These are phyloP conservation scores for Stratiolaelaps scimitus DNA, from an alignment of 1,140 invertebrate genomes.

Conservation along the genomic window DNA sequence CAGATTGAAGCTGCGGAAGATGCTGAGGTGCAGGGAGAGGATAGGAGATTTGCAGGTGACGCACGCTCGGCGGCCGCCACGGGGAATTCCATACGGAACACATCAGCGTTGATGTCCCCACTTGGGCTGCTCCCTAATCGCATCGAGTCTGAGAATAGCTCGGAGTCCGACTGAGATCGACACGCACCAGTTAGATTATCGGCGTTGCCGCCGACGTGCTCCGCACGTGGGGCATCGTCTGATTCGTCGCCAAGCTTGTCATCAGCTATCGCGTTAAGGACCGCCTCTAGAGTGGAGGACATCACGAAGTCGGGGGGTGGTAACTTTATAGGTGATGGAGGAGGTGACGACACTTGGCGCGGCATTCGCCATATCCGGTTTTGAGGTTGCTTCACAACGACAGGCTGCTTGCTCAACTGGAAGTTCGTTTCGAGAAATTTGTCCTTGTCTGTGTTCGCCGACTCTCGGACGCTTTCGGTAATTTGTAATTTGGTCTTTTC, in stretches of 20 bases:
- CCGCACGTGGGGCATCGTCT: background rate
- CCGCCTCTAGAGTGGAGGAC: slow-evolving; percentile 12
- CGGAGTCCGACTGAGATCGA: slow-evolving; percentile 12
- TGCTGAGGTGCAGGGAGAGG: background rate
- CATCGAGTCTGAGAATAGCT: slow-evolving; percentile 1
- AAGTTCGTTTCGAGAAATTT: slow-evolving; percentile 21
- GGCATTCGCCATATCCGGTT: slow-evolving; percentile 16
- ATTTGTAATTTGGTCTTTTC: no score
- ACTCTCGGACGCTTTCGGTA: no score
- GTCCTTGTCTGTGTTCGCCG: no score
- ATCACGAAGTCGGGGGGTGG: slow-evolving; percentile 18
- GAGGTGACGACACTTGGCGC: slow-evolving; percentile 22
- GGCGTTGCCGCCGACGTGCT: background rate
- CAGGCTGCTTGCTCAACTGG: background rate
- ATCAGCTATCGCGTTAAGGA: background rate
- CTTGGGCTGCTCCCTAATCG: slow-evolving; percentile 7
- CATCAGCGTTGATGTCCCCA: slow-evolving; percentile 21
- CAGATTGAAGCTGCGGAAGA: background rate
- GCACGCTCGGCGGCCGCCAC: slow-evolving; percentile 4
- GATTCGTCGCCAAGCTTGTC: background rate
- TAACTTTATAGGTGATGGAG: background rate
- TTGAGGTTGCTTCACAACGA: slow-evolving; percentile 6
- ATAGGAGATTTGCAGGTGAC: no score
- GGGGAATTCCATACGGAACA: slow-evolving; percentile 27
- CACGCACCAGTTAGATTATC: no score